phyloP scores from a whole-genome alignment of 2,888 invertebrate species.

The Luperina nickerlii region DNA sequence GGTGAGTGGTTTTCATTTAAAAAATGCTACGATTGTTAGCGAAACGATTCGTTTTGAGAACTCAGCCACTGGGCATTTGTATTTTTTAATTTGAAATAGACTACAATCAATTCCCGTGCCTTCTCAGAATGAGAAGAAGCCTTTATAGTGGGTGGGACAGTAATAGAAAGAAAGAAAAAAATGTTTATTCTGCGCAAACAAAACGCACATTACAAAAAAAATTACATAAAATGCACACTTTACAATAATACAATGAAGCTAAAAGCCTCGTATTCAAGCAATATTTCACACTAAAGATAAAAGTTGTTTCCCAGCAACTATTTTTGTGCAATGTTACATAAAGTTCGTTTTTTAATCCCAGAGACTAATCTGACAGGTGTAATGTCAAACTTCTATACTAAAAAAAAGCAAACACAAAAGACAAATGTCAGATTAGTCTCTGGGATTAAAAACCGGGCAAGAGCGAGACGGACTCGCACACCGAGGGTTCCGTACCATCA shows the following conservation, averaged over 20 bases:
- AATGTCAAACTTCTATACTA: no score
- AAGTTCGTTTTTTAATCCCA: no score
- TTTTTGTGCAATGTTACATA: not conserved
- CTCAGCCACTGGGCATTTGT: not conserved
- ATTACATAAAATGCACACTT: no score
- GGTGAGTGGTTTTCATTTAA: not conserved
- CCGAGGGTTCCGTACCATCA: no score
- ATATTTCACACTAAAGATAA: not conserved
- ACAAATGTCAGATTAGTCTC: no score
- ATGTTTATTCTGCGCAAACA: no score
- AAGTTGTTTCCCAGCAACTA: not conserved
- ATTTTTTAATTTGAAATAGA: not conserved
- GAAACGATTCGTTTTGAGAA: not conserved
- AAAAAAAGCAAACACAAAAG: no score
- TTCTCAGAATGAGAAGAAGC: not conserved
- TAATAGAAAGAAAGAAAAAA: not conserved
- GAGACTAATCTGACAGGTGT: no score
- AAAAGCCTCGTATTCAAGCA: not conserved
- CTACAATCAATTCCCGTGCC: not conserved
- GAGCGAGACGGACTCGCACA: no score
- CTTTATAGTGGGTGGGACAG: not conserved
- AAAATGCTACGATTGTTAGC: constrained; percentile 6
- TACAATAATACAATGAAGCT: no score
- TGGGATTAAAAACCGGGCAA: no score
- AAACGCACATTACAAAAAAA: no score